Conservation (phyloP, 2,113 vertebrate genomes). For the Bufo bufo region DNA sequence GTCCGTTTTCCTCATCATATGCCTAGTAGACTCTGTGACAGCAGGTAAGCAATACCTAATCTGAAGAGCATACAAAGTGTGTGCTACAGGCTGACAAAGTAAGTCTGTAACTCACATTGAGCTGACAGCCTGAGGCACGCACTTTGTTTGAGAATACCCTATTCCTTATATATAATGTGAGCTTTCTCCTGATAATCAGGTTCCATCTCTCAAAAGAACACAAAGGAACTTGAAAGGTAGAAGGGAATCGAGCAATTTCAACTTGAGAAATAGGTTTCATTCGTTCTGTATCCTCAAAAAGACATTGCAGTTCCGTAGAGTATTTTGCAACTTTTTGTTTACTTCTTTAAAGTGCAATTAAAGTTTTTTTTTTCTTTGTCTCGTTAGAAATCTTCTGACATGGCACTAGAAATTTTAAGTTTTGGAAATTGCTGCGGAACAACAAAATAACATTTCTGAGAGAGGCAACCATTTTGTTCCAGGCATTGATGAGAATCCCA, state of each 20-base stretch:
- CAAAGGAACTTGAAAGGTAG: slow-evolving; percentile 7
- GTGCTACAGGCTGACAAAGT: slow-evolving; percentile 43
- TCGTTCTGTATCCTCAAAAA: background rate
- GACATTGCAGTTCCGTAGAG: background rate
- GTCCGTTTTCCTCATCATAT: background rate
- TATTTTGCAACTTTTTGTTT: background rate
- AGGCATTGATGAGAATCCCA: background rate
- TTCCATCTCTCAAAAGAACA: slow-evolving; percentile 22
- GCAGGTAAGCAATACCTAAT: slow-evolving; percentile 30
- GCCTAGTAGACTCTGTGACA: background rate
- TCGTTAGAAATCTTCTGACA: background rate
- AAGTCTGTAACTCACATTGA: slow-evolving; percentile 27
- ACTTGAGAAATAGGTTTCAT: slow-evolving; percentile 9
- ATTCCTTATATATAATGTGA: slow-evolving; percentile 29
- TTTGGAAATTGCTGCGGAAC: background rate
- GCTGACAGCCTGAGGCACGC: slow-evolving; percentile 24
- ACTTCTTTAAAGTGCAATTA: background rate
- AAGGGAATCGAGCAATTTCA: slow-evolving; percentile 11
- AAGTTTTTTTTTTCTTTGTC: background rate
- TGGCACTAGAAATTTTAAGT: background rate
- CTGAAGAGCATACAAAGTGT: slow-evolving; percentile 18
- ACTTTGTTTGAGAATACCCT: slow-evolving; percentile 7
- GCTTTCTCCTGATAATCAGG: slow-evolving; percentile 16
- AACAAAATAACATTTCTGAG: background rate
- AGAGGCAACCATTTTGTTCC: background rate